Percentiles rank a stretch among this genome's conserved stretches.
These are phyloP conservation scores for Hemichromis elongatus DNA, from an alignment of 2,113 vertebrate species.

Conservation along the genomic window DNA sequence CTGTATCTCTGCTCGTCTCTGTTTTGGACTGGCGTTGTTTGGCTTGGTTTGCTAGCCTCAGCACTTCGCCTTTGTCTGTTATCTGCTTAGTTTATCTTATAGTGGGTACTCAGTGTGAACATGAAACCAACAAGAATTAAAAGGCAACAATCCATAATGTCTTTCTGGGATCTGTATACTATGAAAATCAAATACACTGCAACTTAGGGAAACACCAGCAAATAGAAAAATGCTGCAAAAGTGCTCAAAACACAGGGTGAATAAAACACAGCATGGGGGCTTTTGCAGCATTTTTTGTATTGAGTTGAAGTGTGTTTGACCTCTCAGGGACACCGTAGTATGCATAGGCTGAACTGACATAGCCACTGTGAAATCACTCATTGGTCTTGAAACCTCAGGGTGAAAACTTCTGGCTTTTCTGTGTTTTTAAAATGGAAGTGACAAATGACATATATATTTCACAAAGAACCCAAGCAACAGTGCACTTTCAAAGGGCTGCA, in stretches of 20 bases:
- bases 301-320: neutral
- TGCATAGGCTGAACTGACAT: neutral
- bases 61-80: neutral
- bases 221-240: neutral
- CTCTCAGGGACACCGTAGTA: neutral
- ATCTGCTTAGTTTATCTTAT: neutral
- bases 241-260: neutral
- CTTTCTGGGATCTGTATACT: neutral
- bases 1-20: neutral
- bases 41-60: neutral
- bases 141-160: neutral
- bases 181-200: neutral
- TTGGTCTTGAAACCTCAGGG: neutral
- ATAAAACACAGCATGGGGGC: neutral
- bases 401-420: neutral
- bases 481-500: neutral
- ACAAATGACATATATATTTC: neutral
- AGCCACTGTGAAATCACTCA: neutral
- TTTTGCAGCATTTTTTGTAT: neutral
- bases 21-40: neutral
- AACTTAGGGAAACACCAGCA: neutral
- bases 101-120: neutral
- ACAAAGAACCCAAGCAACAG: neutral
- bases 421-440: neutral
- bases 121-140: neutral